Evolutionary conservation across 64 coral and sea anemone genomes (phyloP).

Genomic region (Actinia tenebrosa): DNA sequence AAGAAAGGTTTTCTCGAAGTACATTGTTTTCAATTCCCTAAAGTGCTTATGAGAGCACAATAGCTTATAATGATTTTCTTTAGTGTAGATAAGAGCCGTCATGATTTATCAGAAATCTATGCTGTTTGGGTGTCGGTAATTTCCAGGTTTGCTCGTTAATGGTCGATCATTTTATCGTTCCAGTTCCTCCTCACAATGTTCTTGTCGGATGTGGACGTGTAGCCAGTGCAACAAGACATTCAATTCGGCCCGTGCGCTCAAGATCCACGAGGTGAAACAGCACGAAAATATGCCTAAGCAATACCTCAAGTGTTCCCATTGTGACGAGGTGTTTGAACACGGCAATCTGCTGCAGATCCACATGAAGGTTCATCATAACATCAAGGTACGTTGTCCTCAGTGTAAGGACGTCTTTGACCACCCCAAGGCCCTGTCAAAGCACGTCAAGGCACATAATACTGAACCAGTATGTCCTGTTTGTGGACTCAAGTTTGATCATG

Average conservation of each 20-base stretch:
- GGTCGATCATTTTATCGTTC: neutral
- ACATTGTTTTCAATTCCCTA: neutral
- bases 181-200: constrained; percentile 1
- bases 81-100: neutral
- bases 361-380: constrained; percentile 74
- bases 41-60: neutral
- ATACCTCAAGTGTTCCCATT: constrained; percentile 64
- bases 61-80: neutral
- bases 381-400: constrained; percentile 80
- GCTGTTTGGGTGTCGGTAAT: neutral
- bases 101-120: neutral
- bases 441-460: constrained; percentile 63
- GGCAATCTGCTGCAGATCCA: constrained; percentile 82
- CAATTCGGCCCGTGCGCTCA: constrained; percentile 62
- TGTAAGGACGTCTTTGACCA: constrained; percentile 87
- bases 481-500: constrained; percentile 87
- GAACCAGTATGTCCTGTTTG: constrained; percentile 81
- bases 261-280: constrained; percentile 82
- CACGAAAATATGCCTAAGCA: constrained; percentile 61
- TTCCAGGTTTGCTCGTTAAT: neutral
- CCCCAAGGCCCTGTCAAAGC: constrained; percentile 52
- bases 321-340: constrained; percentile 81
- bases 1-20: neutral
- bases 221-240: constrained; percentile 65
- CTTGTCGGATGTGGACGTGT: constrained; percentile 69